Evolutionary conservation across 1,140 invertebrate genomes (phyloP).

Genomic region (Stegodyphus mimosarum): DNA sequence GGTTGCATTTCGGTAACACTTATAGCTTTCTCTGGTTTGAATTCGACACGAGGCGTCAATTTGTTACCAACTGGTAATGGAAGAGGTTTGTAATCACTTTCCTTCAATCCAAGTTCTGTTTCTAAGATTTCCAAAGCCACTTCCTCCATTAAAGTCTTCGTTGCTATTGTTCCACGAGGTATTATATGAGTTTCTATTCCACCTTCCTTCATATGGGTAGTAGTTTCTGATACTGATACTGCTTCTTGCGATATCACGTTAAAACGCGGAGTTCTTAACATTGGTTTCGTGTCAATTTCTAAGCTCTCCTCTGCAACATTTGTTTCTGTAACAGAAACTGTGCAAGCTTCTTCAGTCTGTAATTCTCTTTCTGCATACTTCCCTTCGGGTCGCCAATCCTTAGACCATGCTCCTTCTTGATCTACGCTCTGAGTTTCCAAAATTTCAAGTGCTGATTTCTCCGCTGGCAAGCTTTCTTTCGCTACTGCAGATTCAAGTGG

Average conservation of each 20-base stretch:
- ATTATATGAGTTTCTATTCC: neutral
- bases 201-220: conserved; percentile 22
- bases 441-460: conserved; percentile 29
- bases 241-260: conserved; percentile 28
- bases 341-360: conserved; percentile 46
- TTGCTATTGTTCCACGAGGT: conserved; percentile 3
- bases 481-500: conserved; percentile 1
- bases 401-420: conserved; percentile 57
- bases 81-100: conserved; percentile 42
- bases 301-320: conserved; percentile 44
- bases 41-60: conserved; percentile 69
- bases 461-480: neutral
- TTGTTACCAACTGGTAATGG: conserved; percentile 67
- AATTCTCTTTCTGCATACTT: conserved; percentile 16
- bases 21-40: conserved; percentile 45
- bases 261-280: conserved; percentile 10
- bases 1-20: conserved; percentile 31
- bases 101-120: conserved; percentile 42
- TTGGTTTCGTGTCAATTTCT: conserved; percentile 14
- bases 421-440: conserved; percentile 19
- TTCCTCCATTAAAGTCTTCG: conserved; percentile 19
- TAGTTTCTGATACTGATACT: conserved; percentile 48
- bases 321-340: conserved; percentile 44
- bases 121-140: conserved; percentile 31
- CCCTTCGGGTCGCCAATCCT: conserved; percentile 53